Evolutionary conservation across 2,888 invertebrate genomes (phyloP).

Genomic region (Polia nebulosa): DNA sequence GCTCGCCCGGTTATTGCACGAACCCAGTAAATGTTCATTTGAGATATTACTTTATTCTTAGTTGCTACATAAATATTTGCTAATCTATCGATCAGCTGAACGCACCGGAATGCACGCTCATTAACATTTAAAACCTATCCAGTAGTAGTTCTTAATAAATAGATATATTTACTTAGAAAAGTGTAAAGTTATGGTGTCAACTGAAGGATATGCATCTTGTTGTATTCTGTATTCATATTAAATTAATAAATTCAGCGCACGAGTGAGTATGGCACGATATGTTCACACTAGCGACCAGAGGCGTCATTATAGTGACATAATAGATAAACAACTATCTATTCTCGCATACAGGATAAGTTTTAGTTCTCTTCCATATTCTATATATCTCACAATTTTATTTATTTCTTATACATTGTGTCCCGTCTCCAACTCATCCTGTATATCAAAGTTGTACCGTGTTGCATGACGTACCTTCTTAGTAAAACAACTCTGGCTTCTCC

Average conservation of each 20-base stretch:
- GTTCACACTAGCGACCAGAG: conserved; percentile 37
- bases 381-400: background rate
- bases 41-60: conserved; percentile 10
- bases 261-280: conserved; percentile 55
- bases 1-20: conserved; percentile 32
- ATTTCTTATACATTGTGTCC: background rate
- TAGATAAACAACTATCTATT: background rate
- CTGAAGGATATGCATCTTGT: conserved; percentile 23
- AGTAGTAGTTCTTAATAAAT: conserved; percentile 11
- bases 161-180: background rate
- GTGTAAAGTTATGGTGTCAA: conserved; percentile 4
- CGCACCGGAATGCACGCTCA: conserved; percentile 20
- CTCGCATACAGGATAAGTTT: background rate
- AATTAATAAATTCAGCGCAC: conserved; percentile 8
- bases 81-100: background rate
- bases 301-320: background rate
- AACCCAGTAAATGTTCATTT: conserved; percentile 2
- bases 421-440: background rate
- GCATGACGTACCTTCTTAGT: background rate
- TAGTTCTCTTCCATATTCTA: background rate
- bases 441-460: background rate
- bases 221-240: background rate
- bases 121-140: conserved; percentile 10
- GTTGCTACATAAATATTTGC: conserved; percentile 6
- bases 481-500: background rate